Conservation (phyloP, 53 echinoderm and acorn worm species). For the Pentamera pediparva region DNA sequence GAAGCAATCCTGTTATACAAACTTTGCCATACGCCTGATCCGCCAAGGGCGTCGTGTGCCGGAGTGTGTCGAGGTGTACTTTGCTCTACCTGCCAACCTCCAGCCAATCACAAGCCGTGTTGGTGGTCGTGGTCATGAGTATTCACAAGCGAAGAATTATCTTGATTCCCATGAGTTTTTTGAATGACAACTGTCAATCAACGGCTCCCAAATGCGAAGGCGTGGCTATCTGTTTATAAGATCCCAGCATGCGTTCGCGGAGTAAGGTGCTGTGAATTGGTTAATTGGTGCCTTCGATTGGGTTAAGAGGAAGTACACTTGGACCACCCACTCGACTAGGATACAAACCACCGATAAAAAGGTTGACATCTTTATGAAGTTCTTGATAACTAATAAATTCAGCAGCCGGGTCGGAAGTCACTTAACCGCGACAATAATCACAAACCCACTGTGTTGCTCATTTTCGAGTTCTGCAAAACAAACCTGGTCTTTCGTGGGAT, state of each 20-base stretch:
- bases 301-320: not conserved
- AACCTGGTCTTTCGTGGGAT: no score
- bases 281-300: constrained; percentile 20
- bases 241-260: not conserved
- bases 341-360: no score
- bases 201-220: constrained; percentile 4
- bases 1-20: constrained; percentile 26
- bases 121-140: not conserved
- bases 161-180: not conserved
- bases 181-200: constrained; percentile 35
- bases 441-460: no score
- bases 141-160: not conserved
- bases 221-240: constrained; percentile 1
- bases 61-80: not conserved
- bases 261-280: constrained; percentile 11
- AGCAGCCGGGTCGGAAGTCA: no score
- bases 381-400: no score
- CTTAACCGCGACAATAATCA: no score
- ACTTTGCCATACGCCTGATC: no score
- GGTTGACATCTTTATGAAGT: no score
- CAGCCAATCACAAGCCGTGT: not conserved
- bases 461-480: no score
- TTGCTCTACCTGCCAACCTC: not conserved
- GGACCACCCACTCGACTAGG: constrained; percentile 15
- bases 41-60: constrained; percentile 23